A percentile compares a stretch with the other conserved stretches of the same genome.
Conservation (phyloP, 2,888 invertebrate genomes). For the Harpalus rubripes region DNA sequence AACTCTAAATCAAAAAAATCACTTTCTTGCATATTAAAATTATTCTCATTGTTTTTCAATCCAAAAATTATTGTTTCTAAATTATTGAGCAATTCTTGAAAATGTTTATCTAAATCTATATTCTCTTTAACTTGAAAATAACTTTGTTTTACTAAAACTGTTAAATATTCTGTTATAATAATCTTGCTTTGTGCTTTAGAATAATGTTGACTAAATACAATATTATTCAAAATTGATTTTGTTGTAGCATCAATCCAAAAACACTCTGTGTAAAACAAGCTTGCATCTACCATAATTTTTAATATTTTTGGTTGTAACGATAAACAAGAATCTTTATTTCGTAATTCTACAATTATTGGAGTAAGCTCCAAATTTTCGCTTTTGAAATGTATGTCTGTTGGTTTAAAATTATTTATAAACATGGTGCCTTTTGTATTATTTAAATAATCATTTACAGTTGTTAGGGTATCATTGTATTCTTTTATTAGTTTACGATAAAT, state of each 20-base stretch:
- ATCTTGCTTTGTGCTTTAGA: conserved; percentile 67
- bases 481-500: conserved; percentile 78
- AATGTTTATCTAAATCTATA: conserved; percentile 29
- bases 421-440: conserved; percentile 69
- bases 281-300: conserved; percentile 72
- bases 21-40: conserved; percentile 16
- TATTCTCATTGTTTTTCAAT: conserved; percentile 13
- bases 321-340: conserved; percentile 69
- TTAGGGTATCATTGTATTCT: conserved; percentile 78
- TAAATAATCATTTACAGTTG: conserved; percentile 77
- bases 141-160: conserved; percentile 8
- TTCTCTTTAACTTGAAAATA: conserved; percentile 49
- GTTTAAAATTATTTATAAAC: conserved; percentile 77
- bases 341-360: conserved; percentile 72
- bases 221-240: conserved; percentile 48
- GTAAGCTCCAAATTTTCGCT: conserved; percentile 72
- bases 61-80: conserved; percentile 28
- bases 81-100: conserved; percentile 3
- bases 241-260: conserved; percentile 69
- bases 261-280: conserved; percentile 70
- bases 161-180: conserved; percentile 67
- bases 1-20: conserved; percentile 40
- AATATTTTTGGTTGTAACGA: conserved; percentile 72
- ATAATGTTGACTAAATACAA: conserved; percentile 65
- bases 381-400: conserved; percentile 75